Evolutionary conservation across 2,113 vertebrate species (phyloP), one percentile per base, ranked within the genome.

Genomic region (Callipepla californica): DNA sequence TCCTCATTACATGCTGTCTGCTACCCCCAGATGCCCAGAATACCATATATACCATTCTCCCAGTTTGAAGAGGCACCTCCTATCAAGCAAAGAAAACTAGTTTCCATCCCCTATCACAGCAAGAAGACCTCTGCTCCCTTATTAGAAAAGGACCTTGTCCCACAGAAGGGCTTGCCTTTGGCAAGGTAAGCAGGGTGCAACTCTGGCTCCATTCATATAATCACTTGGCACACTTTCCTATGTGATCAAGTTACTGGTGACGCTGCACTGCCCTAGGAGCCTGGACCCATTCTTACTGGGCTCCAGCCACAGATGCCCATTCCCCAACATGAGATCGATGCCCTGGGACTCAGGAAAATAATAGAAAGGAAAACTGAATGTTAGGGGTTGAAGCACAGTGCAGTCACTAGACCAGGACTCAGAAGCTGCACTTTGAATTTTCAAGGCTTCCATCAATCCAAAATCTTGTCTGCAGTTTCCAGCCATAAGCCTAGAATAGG

Each of bases 401-500:
- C 40, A 80, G 74, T 53, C 66, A 50, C 58, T 80, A 28, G n/a
- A 40, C 26, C 8, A 67, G 47, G 55, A 55, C 42, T 84, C 66
- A n/a, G 67, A 89, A 87, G n/a, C 44, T 6, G 25, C 42, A 63
- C 0, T 0, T 2, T 69, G 30, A 59, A 70, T 80, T 87, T 91
- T 42, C 47, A 80, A 87, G 75, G 59, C 57, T 85, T 82, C 75
- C 42, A 85, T 62, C 15, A 5, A 63, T 18, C 68, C 75, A 85
- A 88, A 85, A 85, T 65, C 63, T 67, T 67, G 57, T 76, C 72
- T 19, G 76, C 57, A 4, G 13, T 59, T 91, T 77, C 87, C 59
- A 92, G 36, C 59, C 57, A 53, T 48, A 92, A 91, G 82, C 73
- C 81, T 92, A 51, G 89, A 95, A 92, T 42, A 94, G 85, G 81